These are phyloP conservation scores for Butastur rufipennis DNA, from an alignment of 2,113 vertebrate genomes.

Conservation along the genomic window DNA sequence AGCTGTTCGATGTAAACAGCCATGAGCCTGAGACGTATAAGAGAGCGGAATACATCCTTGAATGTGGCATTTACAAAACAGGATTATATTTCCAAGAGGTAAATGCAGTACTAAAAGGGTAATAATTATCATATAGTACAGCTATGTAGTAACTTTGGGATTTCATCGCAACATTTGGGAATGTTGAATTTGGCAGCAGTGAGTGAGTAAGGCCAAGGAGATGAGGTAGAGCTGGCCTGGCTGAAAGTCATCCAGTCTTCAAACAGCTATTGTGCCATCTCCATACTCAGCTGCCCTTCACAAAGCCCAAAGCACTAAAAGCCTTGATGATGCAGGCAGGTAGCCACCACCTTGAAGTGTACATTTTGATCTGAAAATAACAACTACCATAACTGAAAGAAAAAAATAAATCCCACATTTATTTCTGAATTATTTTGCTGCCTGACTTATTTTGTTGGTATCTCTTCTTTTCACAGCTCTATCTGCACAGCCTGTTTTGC, in stretches of 20 bases:
- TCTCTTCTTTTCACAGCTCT: background rate
- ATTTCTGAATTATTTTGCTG: background rate
- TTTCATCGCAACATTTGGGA: background rate
- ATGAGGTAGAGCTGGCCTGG: background rate
- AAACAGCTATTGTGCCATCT: background rate
- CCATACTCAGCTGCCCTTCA: background rate
- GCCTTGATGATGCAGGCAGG: background rate
- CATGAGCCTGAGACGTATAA: background rate
- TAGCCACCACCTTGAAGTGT: background rate
- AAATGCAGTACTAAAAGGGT: background rate
- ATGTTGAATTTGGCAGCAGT: background rate
- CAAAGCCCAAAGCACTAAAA: background rate
- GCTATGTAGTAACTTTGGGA: background rate
- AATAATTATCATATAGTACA: background rate
- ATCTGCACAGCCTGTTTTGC: background rate
- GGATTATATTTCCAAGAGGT: background rate
- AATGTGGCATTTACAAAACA: background rate
- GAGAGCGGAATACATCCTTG: background rate
- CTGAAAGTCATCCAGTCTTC: background rate
- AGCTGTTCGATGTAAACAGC: background rate
- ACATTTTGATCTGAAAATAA: background rate
- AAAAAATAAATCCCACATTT: background rate
- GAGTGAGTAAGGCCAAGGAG: background rate
- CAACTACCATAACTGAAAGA: background rate
- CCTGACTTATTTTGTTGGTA: background rate